phyloP scores from a whole-genome alignment of 2,113 vertebrate genomes.

The Chitala chitala region DNA sequence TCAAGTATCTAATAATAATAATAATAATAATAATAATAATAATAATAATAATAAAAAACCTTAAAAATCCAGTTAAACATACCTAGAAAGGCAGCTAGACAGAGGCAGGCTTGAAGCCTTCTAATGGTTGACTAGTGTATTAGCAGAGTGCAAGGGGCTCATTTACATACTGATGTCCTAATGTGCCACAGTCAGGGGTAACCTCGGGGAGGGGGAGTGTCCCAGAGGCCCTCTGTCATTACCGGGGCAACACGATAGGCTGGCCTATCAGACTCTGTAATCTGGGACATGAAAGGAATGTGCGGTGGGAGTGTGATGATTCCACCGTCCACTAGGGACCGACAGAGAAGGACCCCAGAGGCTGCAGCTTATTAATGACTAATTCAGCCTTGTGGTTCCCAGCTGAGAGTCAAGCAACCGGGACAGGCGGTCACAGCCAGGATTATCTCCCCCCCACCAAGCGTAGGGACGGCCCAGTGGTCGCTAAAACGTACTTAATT shows the following conservation, averaged over 20 bases:
- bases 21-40: too few species aligned
- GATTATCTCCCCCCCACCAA: constrained; percentile 4
- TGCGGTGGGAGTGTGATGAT: constrained; percentile 24
- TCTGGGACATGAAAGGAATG: constrained; percentile 38
- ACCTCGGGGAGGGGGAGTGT: constrained; percentile 41
- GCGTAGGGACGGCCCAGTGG: constrained; percentile 18
- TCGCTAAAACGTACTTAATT: not conserved
- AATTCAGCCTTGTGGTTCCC: constrained; percentile 30
- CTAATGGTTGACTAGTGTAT: too few species aligned
- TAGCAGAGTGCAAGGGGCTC: not conserved
- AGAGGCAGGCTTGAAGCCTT: too few species aligned
- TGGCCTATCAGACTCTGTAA: constrained; percentile 14
- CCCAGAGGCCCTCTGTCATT: constrained; percentile 45
- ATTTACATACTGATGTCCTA: not conserved
- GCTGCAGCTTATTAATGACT: constrained; percentile 33
- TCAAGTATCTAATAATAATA: too few species aligned
- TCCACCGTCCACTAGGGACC: constrained; percentile 33
- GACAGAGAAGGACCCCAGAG: not conserved
- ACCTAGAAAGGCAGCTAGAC: too few species aligned
- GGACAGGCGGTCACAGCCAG: constrained; percentile 6
- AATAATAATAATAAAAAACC: too few species aligned
- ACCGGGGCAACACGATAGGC: constrained; percentile 23
- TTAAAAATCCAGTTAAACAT: too few species aligned
- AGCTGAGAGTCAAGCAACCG: constrained; percentile 27
- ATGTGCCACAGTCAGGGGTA: constrained; percentile 39